Conservation (phyloP, 2,113 vertebrate genomes). For the Cnemophilus loriae region DNA sequence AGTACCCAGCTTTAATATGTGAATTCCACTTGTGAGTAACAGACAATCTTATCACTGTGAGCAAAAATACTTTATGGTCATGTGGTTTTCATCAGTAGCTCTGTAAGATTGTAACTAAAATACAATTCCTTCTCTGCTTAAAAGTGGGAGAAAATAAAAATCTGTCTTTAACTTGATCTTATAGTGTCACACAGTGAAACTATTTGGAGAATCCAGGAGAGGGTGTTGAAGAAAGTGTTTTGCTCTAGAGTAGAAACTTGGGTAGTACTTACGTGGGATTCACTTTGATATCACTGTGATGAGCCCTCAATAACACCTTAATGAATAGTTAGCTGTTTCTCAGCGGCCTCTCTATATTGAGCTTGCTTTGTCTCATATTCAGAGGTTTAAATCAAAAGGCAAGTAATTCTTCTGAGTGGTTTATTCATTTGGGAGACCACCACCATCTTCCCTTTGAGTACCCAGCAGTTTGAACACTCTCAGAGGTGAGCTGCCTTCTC, state of each 20-base stretch:
- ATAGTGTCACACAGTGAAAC: neutral
- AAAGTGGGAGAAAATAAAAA: neutral
- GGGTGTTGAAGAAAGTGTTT: neutral
- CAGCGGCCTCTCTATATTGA: neutral
- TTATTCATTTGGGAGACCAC: neutral
- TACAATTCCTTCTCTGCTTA: neutral
- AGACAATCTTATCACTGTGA: neutral
- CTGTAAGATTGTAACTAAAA: neutral
- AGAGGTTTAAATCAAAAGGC: neutral
- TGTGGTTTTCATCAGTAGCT: neutral
- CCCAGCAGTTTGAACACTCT: neutral
- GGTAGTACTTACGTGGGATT: neutral
- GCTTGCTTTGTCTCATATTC: neutral
- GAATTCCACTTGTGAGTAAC: neutral
- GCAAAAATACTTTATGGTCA: neutral
- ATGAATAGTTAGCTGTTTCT: neutral
- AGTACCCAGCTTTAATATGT: neutral
- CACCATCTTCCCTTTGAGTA: neutral
- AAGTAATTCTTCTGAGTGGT: neutral
- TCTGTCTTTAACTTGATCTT: neutral
- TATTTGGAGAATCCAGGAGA: neutral
- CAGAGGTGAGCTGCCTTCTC: neutral
- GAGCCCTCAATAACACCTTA: neutral
- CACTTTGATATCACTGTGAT: neutral
- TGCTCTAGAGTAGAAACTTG: neutral